A percentile compares a stretch with the other conserved stretches of the same genome.
phyloP scores from a whole-genome alignment of 2,797 vertebrate genomes.

The Sebastes jordani region DNA sequence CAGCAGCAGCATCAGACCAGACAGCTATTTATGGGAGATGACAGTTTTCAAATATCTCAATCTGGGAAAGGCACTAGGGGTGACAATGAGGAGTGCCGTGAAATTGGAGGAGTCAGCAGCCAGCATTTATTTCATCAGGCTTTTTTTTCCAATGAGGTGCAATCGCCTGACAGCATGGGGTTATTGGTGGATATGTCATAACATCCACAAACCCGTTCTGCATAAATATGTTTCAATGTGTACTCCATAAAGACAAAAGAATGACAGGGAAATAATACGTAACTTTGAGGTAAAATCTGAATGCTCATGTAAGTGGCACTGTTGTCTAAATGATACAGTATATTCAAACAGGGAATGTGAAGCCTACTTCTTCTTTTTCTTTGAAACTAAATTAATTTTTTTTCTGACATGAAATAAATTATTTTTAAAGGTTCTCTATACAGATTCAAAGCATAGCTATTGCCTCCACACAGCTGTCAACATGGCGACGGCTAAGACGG shows the following conservation, averaged over 20 bases:
- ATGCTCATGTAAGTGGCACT: too few species aligned
- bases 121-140: conserved; percentile 94
- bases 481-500: neutral
- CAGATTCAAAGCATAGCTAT: neutral
- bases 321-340: neutral
- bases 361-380: neutral
- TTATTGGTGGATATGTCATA: conserved; percentile 76
- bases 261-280: neutral
- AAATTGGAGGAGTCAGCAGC: conserved; percentile 97
- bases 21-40: conserved; percentile 97
- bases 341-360: neutral
- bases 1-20: conserved; percentile 83
- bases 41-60: conserved; percentile 99
- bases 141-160: conserved; percentile 87
- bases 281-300: neutral
- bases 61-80: conserved; percentile 89
- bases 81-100: conserved; percentile 89
- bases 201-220: conserved; percentile 67
- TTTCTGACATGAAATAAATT: neutral
- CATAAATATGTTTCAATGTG: conserved; percentile 80
- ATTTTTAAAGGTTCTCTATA: neutral
- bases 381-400: neutral
- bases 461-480: neutral
- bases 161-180: conserved; percentile 87
- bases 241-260: conserved; percentile 56